Percentiles rank a stretch among this genome's conserved stretches.
phyloP scores from a whole-genome alignment of 2,113 vertebrate species.

The Anolis sagrei region DNA sequence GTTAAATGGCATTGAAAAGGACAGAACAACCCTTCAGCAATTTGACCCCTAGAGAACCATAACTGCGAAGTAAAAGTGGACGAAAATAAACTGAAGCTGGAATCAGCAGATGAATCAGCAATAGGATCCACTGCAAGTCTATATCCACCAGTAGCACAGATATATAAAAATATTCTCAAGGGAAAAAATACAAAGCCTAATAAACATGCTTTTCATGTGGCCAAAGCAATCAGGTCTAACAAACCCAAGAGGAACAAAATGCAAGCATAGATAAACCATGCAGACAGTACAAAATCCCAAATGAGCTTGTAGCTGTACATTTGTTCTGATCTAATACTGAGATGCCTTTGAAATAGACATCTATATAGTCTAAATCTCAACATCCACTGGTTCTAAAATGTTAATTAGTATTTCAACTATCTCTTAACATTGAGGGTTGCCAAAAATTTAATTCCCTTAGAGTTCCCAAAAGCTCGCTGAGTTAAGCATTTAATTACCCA shows the following conservation, averaged over 20 bases:
- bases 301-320: background rate
- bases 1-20: conserved; percentile 55
- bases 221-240: background rate
- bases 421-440: background rate
- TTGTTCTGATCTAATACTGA: background rate
- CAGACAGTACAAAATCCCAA: background rate
- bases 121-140: background rate
- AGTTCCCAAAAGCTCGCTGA: background rate
- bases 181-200: conserved; percentile 19
- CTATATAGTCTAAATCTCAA: background rate
- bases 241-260: conserved; percentile 17
- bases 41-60: conserved; percentile 31
- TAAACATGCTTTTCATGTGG: background rate
- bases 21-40: conserved; percentile 50
- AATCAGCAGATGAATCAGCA: conserved; percentile 24
- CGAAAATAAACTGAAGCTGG: conserved; percentile 38
- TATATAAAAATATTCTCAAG: conserved; percentile 10
- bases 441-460: background rate
- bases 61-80: conserved; percentile 37
- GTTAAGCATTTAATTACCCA: background rate
- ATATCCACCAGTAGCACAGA: background rate
- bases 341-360: background rate
- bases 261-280: conserved; percentile 11
- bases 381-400: background rate
- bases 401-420: background rate